Conservation (phyloP, 2,888 invertebrate species). For the Pyrochroa serraticornis region DNA sequence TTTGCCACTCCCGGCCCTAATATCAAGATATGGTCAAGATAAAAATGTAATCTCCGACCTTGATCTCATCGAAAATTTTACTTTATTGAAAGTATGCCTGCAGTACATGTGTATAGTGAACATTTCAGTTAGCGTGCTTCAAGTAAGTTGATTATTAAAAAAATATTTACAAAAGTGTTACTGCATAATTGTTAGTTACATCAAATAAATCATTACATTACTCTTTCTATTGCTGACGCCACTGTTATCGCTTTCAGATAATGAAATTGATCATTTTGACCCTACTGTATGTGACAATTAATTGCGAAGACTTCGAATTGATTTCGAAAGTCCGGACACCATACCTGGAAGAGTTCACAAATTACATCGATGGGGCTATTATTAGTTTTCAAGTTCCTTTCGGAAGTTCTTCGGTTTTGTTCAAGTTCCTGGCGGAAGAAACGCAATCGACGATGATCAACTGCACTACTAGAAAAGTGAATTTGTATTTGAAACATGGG, state of each 20-base stretch:
- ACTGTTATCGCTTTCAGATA: not conserved
- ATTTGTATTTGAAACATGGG: slow-evolving; percentile 78
- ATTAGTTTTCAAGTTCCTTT: slow-evolving; percentile 52
- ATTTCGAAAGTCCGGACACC: slow-evolving; percentile 44
- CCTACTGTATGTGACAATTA: slow-evolving; percentile 3
- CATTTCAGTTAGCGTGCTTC: too few species aligned
- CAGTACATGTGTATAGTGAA: too few species aligned
- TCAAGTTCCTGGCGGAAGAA: slow-evolving; percentile 52
- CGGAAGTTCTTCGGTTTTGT: slow-evolving; percentile 49
- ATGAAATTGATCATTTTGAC: slow-evolving; percentile 13
- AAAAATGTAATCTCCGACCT: too few species aligned
- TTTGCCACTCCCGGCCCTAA: too few species aligned
- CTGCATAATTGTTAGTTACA: too few species aligned
- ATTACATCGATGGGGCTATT: slow-evolving; percentile 50
- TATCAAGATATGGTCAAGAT: too few species aligned
- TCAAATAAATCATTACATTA: too few species aligned
- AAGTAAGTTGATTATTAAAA: too few species aligned
- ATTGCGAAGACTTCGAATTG: slow-evolving; percentile 26
- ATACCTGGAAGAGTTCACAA: slow-evolving; percentile 47
- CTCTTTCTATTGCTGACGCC: too few species aligned
- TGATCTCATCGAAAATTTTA: too few species aligned
- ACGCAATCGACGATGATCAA: slow-evolving; percentile 48
- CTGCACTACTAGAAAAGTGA: slow-evolving; percentile 61
- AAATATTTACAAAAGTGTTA: too few species aligned
- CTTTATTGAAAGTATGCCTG: too few species aligned